phyloP scores from a whole-genome alignment of 2,888 invertebrate species.

The Oxyteleia sp. region DNA sequence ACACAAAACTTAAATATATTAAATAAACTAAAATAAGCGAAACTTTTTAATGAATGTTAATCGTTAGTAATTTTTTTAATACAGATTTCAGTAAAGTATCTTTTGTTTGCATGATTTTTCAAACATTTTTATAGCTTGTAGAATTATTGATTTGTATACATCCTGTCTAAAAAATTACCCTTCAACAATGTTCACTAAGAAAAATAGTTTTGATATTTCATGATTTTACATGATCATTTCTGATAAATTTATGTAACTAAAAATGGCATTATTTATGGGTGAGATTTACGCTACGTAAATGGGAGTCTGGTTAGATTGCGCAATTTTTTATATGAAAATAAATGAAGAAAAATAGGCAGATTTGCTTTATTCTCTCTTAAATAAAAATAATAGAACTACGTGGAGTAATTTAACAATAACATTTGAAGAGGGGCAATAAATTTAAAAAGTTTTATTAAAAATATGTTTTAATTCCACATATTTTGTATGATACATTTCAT shows the following conservation, averaged over 20 bases:
- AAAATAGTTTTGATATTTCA: conserved; percentile 25
- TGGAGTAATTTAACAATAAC: too few species aligned
- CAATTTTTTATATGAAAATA: conserved; percentile 26
- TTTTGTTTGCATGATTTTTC: too few species aligned
- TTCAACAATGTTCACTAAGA: neutral
- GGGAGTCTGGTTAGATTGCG: neutral
- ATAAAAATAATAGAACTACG: too few species aligned
- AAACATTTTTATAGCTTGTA: neutral
- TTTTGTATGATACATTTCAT: too few species aligned
- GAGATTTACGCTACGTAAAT: neutral
- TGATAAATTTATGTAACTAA: conserved; percentile 31
- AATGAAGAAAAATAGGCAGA: conserved; percentile 4
- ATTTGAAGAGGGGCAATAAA: too few species aligned
- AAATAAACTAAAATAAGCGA: too few species aligned
- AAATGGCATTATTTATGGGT: conserved; percentile 11
- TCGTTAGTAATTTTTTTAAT: too few species aligned
- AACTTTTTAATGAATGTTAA: too few species aligned
- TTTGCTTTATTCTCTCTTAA: conserved; percentile 1
- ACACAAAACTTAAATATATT: too few species aligned
- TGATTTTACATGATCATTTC: conserved; percentile 17
- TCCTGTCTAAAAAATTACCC: conserved; percentile 3
- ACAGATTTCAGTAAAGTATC: too few species aligned
- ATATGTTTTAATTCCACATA: too few species aligned
- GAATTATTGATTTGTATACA: conserved; percentile 4
- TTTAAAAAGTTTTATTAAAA: too few species aligned